Base-by-base conservation (phyloP, 1,140 invertebrate species). In the Bathynomus jamesi region DNA sequence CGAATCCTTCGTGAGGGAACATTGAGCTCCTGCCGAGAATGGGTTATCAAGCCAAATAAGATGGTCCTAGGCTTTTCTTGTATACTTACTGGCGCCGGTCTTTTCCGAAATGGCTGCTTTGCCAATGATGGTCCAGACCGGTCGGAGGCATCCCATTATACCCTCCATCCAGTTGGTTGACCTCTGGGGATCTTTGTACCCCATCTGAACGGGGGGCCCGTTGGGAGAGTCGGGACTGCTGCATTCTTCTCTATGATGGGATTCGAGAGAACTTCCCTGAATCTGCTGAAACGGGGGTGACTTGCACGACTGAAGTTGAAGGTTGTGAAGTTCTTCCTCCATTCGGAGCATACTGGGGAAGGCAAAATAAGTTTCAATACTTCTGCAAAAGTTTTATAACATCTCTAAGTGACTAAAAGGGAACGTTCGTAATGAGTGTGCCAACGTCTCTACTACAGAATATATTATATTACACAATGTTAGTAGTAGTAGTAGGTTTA, bases 61-160 rank as follows among this genome's bases (percentile, higher is more conserved):
- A n/a, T n/a, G n/a, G n/a, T n/a, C n/a, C n/a, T n/a, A n/a, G n/a
- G n/a, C n/a, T n/a, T n/a, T n/a, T n/a, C n/a, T n/a, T n/a, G n/a
- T n/a, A n/a, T n/a, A 53, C 40, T 17, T 53, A 53, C 40, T 53
- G 13, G 53, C 67, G 24, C 30, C 32, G 24, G 67, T 89, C 85
- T 82, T 91, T 89, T 78, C 87, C 86, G 10, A 85, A 84, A 65
- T 86, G 84, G 28, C 77, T 32, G 89, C 87, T 82, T 94, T 94
- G 27, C 91, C 91, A 28, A 95, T 89, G 73, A 94, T 90, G 24
- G 87, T 90, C 83, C 91, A 88, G 4, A 95, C 88, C 0, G 93
- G 93, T 75, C 90, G 85, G 78, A 96, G 86, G 80, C 93, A 96
- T 3, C 92, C 92, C 66, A 94, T 84, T 61, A 95, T 86, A 0